Conservation (phyloP, 1,140 invertebrate species). For the Procambarus clarkii region DNA sequence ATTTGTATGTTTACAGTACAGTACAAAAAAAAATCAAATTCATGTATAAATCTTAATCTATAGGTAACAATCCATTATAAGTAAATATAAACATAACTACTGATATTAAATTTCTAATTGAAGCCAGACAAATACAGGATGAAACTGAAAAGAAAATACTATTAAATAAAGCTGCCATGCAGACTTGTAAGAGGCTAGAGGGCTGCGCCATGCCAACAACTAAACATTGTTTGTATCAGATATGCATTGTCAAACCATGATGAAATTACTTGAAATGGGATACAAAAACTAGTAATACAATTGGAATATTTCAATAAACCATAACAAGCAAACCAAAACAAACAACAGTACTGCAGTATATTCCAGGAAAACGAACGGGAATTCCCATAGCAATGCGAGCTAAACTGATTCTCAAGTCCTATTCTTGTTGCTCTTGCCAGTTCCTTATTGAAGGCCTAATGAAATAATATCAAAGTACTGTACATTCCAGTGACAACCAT, state of each 20-base stretch:
- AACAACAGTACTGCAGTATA: slow-evolving; percentile 3
- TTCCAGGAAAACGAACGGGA: not conserved
- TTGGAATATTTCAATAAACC: not conserved
- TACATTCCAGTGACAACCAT: slow-evolving; percentile 13
- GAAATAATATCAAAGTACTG: not conserved
- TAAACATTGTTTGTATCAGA: slow-evolving; percentile 36
- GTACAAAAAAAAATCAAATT: not conserved
- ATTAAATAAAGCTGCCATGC: slow-evolving; percentile 48
- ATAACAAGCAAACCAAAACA: slow-evolving; percentile 6
- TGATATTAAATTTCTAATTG: slow-evolving; percentile 10
- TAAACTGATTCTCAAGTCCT: slow-evolving; percentile 6
- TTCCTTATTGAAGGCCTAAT: not conserved
- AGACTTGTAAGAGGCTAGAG: slow-evolving; percentile 2
- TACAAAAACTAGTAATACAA: slow-evolving; percentile 24
- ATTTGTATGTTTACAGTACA: no score
- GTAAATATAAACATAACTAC: not conserved
- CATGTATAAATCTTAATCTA: not conserved
- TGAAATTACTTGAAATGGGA: slow-evolving; percentile 38
- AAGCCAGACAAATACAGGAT: slow-evolving; percentile 34
- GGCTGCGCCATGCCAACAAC: slow-evolving; percentile 53
- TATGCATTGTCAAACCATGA: slow-evolving; percentile 67
- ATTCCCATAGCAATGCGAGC: not conserved
- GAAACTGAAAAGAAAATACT: slow-evolving; percentile 31
- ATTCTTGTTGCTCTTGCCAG: not conserved
- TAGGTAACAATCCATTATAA: not conserved